These are phyloP conservation scores for Drosophila siamana DNA, from an alignment of 2,888 invertebrate genomes.

Conservation along the genomic window DNA sequence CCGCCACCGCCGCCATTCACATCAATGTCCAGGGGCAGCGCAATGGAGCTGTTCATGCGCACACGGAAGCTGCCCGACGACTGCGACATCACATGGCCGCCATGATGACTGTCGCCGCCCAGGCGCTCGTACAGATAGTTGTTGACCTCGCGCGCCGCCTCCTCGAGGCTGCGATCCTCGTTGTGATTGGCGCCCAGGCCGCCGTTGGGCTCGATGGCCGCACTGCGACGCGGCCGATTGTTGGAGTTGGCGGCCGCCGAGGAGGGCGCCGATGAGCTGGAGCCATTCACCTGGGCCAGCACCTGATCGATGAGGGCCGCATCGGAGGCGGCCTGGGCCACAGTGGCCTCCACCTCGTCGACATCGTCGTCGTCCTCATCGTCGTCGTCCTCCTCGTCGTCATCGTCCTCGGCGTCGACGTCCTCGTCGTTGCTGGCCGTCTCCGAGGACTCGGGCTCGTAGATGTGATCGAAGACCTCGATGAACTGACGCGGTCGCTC, in stretches of 20 bases:
- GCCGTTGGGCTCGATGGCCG: conserved; percentile 46
- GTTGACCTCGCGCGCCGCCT: conserved; percentile 28
- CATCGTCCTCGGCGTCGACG: conserved; percentile 77
- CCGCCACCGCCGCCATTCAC: conserved; percentile 41
- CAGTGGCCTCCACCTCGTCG: conserved; percentile 17
- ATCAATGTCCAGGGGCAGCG: conserved; percentile 66
- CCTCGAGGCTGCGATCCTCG: conserved; percentile 19
- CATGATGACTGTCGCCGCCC: conserved; percentile 17
- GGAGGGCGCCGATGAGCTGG: neutral
- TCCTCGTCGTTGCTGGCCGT: conserved; percentile 79
- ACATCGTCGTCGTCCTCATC: conserved; percentile 62
- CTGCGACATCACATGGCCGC: conserved; percentile 42
- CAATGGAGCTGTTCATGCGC: conserved; percentile 64
- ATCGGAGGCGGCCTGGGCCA: conserved; percentile 40
- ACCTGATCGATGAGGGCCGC: conserved; percentile 61
- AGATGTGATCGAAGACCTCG: conserved; percentile 84
- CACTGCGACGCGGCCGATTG: conserved; percentile 65
- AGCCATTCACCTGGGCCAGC: conserved; percentile 40
- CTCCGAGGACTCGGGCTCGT: conserved; percentile 82
- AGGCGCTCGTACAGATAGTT: conserved; percentile 55
- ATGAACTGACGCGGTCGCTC: conserved; percentile 84
- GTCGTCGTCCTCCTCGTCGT: conserved; percentile 68
- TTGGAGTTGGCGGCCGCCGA: conserved; percentile 42
- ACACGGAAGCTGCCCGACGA: conserved; percentile 59
- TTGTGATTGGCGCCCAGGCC: conserved; percentile 12